Conservation (phyloP, 2,797 vertebrate genomes). For the Carcharodon carcharias region DNA sequence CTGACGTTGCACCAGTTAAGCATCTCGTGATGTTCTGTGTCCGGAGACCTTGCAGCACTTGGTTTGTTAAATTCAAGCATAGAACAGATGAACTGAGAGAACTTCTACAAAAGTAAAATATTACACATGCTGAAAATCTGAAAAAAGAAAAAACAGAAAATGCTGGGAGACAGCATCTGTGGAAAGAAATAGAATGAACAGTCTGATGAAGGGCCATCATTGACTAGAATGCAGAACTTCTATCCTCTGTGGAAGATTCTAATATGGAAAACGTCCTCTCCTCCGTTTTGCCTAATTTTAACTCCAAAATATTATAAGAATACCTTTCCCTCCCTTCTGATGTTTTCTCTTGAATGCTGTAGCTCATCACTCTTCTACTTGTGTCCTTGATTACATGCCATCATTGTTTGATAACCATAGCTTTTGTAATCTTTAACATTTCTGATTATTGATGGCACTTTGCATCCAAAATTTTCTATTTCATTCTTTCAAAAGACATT, state of each 20-base stretch:
- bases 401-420: neutral
- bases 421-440: neutral
- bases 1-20: neutral
- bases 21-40: neutral
- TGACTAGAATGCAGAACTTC: neutral
- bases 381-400: neutral
- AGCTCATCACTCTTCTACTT: neutral
- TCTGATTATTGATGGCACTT: neutral
- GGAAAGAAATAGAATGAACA: no score
- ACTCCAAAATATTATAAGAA: neutral
- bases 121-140: no score
- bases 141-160: no score
- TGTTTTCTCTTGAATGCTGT: neutral
- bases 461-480: no score
- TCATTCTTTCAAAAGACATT: neutral
- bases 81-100: neutral
- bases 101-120: no score
- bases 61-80: neutral
- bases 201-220: no score
- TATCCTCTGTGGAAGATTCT: neutral
- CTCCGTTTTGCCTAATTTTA: neutral
- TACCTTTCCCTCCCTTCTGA: neutral
- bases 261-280: neutral
- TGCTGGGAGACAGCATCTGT: no score
- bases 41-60: neutral